Evolutionary conservation across 2,888 invertebrate genomes (phyloP), one percentile per base, ranked within the genome.

Genomic region (Yponomeuta sedellus): DNA sequence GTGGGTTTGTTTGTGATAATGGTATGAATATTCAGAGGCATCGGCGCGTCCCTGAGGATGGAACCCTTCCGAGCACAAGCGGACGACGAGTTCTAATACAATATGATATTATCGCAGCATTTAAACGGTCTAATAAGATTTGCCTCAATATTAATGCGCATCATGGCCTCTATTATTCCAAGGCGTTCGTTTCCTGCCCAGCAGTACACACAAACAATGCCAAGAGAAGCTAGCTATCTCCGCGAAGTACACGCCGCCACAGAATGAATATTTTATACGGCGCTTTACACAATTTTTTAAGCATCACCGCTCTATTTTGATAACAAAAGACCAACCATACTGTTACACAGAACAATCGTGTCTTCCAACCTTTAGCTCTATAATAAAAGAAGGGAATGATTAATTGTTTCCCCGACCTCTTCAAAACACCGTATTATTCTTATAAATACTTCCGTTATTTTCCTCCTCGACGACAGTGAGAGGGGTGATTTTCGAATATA

Each of bases 361-460:
- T 85, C 85, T 80, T 85, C 80, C 83, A 83, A 88, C 88, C 88
- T 89, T 90, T 89, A 78, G 80, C 80, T 79, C 76, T 78, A 85
- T 83, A n/a, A n/a, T n/a, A 83, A 88, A 88, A 85, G 87, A 83
- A 78, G 77, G 74, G 80, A 81, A 88, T 90, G 90, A 91, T 91
- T 89, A 91, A 91, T 91, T 88, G 86, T 88, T 88, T 82, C 79
- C 78, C 79, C 86, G 84, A 88, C 88, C 89, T 88, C 88, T 88
- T 89, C 85, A 88, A 89, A 91, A 91, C 85, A 89, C 82, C 81
- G 88, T 82, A 83, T 86, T 86, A 85, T 88, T 86, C 87, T 86
- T 86, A 83, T 88, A 87, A 90, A 87, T 79, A 89, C 88, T 88
- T 90, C 89, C 90, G 87, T 82, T 87, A 90, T 91, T 91, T 91